A percentile compares a stretch with the other conserved stretches of the same genome.
phyloP scores from a whole-genome alignment of 2,888 invertebrate genomes.

The Sceliomorpha sp. region DNA sequence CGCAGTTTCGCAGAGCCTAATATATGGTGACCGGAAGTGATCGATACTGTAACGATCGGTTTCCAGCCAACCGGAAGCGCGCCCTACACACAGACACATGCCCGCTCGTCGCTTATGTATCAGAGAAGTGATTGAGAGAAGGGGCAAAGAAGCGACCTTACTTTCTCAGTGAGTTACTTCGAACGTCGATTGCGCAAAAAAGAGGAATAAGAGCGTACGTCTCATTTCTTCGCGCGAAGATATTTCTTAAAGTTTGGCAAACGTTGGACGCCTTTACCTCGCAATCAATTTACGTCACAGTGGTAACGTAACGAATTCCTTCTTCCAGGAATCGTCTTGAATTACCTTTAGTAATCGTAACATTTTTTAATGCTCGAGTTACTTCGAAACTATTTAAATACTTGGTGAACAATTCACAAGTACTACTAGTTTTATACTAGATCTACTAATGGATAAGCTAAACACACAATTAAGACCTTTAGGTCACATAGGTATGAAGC shows the following conservation, averaged over 20 bases:
- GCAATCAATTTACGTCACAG: slow-evolving; percentile 19
- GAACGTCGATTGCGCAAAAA: slow-evolving; percentile 68
- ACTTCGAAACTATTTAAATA: no score
- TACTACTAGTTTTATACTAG: no score
- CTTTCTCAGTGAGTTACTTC: slow-evolving; percentile 66
- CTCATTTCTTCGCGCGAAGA: slow-evolving; percentile 28
- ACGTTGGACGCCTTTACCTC: slow-evolving; percentile 5
- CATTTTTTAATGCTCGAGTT: no score
- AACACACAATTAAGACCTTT: no score
- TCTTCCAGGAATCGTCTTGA: slow-evolving; percentile 1
- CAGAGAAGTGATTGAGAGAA: slow-evolving; percentile 54
- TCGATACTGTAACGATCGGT: slow-evolving; percentile 72
- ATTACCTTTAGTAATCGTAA: no score
- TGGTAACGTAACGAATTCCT: slow-evolving; percentile 11
- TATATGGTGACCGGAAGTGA: slow-evolving; percentile 69
- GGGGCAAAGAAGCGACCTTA: slow-evolving; percentile 53
- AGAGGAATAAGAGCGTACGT: slow-evolving; percentile 31
- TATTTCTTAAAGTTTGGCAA: slow-evolving; percentile 32
- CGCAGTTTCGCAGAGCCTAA: slow-evolving; percentile 55
- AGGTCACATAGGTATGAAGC: no score
- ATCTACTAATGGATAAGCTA: no score
- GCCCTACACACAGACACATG: slow-evolving; percentile 59
- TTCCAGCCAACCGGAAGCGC: slow-evolving; percentile 69
- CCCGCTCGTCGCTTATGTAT: slow-evolving; percentile 61
- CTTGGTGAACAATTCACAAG: no score